These are phyloP conservation scores for Xenus cinereus DNA, from an alignment of 2,113 vertebrate species.

Conservation along the genomic window DNA sequence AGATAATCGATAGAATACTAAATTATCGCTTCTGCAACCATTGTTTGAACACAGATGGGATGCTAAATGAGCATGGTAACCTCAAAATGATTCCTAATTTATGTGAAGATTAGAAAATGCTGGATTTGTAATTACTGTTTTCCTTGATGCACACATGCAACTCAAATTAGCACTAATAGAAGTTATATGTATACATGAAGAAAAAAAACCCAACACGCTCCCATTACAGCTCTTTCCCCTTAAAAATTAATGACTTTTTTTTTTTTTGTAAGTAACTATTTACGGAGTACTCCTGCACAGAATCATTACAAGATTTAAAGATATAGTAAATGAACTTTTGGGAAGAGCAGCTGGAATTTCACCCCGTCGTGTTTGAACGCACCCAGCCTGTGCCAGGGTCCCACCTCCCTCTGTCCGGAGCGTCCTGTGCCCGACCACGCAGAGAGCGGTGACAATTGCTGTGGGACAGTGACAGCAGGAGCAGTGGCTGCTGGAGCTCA, in stretches of 20 bases:
- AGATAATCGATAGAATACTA: not conserved
- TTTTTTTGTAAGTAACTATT: not conserved
- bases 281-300: not conserved
- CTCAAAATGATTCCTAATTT: not conserved
- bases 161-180: not conserved
- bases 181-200: not conserved
- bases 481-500: not conserved
- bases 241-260: not conserved
- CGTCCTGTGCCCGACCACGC: rapidly evolving
- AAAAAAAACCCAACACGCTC: not conserved
- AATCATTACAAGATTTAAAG: not conserved
- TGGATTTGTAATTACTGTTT: not conserved
- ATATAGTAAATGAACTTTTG: not conserved
- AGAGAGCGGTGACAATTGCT: not conserved
- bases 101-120: not conserved
- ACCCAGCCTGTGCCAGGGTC: not conserved
- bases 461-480: not conserved
- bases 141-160: not conserved
- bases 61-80: not conserved
- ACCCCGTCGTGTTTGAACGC: not conserved
- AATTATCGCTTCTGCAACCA: not conserved
- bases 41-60: not conserved
- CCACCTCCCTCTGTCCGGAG: not conserved
- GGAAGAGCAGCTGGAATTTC: not conserved
- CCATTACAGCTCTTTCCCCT: not conserved